These are phyloP conservation scores for Diplogasteroides magnus DNA, from an alignment of 1,140 invertebrate genomes.

Conservation along the genomic window DNA sequence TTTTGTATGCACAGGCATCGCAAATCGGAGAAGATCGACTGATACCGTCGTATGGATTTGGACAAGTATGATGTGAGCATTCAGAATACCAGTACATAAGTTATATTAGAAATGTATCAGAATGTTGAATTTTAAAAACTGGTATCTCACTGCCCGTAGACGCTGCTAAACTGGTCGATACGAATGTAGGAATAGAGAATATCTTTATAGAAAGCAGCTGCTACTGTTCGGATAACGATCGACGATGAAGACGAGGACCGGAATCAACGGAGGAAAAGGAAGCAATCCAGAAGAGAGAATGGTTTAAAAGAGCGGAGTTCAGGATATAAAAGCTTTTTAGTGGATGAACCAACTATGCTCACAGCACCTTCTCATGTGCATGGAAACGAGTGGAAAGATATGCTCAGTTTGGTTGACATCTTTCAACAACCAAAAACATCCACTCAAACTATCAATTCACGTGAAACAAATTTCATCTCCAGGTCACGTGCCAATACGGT, in stretches of 20 bases:
- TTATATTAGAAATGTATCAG: no score
- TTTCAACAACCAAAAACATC: conserved; percentile 7
- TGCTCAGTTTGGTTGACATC: conserved; percentile 16
- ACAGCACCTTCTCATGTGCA: conserved; percentile 12
- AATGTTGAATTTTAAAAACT: no score
- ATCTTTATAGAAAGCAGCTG: no score
- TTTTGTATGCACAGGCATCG: no score
- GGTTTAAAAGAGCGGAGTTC: not conserved
- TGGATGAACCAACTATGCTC: conserved; percentile 7
- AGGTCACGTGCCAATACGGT: conserved; percentile 2
- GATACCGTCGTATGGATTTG: no score
- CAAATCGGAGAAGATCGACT: no score
- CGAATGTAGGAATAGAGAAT: no score
- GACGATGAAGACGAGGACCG: not conserved
- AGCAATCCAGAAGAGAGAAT: not conserved
- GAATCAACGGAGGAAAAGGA: not conserved
- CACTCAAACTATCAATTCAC: not conserved
- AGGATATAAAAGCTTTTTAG: conserved; percentile 3
- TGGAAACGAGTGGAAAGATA: conserved; percentile 18
- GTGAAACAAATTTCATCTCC: not conserved
- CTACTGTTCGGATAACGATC: conserved; percentile 9
- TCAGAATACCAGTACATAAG: no score
- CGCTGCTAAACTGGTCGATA: no score
- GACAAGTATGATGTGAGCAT: no score
- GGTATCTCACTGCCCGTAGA: no score